phyloP scores from a whole-genome alignment of 1,140 invertebrate genomes.

The Drosophila kurseongensis region DNA sequence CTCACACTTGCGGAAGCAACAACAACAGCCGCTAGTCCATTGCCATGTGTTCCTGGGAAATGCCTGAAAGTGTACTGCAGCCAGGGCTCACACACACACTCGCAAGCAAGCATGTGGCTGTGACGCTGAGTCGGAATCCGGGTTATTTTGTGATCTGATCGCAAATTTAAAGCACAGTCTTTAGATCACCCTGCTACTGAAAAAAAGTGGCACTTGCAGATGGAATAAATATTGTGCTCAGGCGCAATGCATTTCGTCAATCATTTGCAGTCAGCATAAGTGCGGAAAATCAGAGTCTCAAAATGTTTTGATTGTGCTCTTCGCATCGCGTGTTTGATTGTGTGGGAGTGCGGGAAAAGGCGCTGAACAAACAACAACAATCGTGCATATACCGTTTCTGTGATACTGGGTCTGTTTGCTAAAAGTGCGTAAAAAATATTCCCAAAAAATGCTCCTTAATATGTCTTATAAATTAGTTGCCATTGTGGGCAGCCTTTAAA shows the following conservation, averaged over 20 bases:
- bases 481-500: not conserved
- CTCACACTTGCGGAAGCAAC: not conserved
- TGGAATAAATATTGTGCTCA: not conserved
- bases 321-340: constrained; percentile 18
- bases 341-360: constrained; percentile 21
- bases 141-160: constrained; percentile 59
- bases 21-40: constrained; percentile 47
- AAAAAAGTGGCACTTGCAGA: constrained; percentile 3
- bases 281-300: constrained; percentile 13
- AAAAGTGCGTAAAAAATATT: constrained; percentile 41
- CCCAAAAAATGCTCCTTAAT: too few species aligned
- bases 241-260: not conserved
- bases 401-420: constrained; percentile 32
- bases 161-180: constrained; percentile 6
- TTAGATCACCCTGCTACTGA: not conserved
- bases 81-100: constrained; percentile 28
- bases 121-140: constrained; percentile 25
- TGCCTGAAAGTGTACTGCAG: constrained; percentile 30
- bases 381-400: constrained; percentile 26
- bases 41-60: constrained; percentile 63
- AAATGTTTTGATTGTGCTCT: constrained; percentile 55
- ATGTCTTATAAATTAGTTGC: not conserved
- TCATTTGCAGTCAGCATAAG: constrained; percentile 7
- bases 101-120: constrained; percentile 15
- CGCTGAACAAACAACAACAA: constrained; percentile 19